Base-by-base conservation (phyloP, 2,888 invertebrate genomes). In the Hemicrepidius hirtus region DNA sequence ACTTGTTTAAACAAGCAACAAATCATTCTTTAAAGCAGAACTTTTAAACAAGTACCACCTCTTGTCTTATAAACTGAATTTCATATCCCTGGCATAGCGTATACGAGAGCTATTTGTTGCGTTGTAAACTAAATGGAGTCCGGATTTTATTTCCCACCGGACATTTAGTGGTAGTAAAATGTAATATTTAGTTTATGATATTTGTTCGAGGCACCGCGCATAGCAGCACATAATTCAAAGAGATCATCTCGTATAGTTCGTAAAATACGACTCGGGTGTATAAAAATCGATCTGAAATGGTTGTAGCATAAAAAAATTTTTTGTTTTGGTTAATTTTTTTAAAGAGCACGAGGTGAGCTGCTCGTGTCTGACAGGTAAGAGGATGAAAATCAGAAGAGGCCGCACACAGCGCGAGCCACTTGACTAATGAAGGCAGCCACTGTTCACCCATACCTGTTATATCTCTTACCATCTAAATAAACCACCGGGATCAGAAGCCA, bases 81-180 rank as follows among this genome's bases (percentile, higher is more conserved):
- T 65, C 65, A 46, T 64, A 37, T 28, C 57, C 57, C 41, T 40
- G 13, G 18, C 16, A 18, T 57, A 13, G 40, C 12, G 44, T 32
- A 16, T 53, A 55, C 40, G 40, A 57, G 4, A 53, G 41, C 24
- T 35, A 74, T 73, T 76, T 76, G 76, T 77, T 77, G 72, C 75
- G 80, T 78, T 80, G 77, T 80, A 80, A 80, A 80, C 77, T 75
- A 60, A 71, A 77, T 79, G 79, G 71, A 77, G 75, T 75, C 59
- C 76, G 75, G 73, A 74, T 80, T 81, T 82, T 80, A 82, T 80
- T 78, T 79, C 76, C 73, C 64, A 68, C 67, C 72, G 72, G 81
- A 81, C 82, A 73, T 82, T 82, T 82, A 82, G 76, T 80, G 79
- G 79, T 76, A 80, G 74, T 82, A 81, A 82, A 82, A 77, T 81